Conservation (phyloP, 2,797 vertebrate genomes). For the Mormyrus proboscirostris region DNA sequence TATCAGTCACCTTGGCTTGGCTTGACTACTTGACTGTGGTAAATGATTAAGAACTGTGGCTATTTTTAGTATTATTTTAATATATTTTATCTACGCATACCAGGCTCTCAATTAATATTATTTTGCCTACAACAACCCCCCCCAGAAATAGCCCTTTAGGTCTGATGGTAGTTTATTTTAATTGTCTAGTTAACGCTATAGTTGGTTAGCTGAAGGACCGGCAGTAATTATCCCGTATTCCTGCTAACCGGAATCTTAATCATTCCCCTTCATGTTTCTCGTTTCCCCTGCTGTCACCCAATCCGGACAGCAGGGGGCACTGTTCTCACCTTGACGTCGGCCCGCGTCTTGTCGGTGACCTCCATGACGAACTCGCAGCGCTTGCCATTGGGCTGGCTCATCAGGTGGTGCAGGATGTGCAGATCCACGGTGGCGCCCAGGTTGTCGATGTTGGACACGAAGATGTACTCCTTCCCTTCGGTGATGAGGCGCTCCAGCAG, state of each 20-base stretch:
- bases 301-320: neutral
- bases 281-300: neutral
- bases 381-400: slow-evolving; percentile 80
- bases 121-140: neutral
- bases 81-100: neutral
- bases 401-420: slow-evolving; percentile 86
- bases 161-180: neutral
- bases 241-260: neutral
- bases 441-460: slow-evolving; percentile 97
- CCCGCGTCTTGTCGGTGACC: slow-evolving; percentile 94
- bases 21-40: neutral
- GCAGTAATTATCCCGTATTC: neutral
- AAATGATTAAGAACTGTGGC: neutral
- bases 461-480: slow-evolving; percentile 92
- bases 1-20: neutral
- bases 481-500: slow-evolving; percentile 78
- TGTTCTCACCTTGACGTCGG: slow-evolving; percentile 83
- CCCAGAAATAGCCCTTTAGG: neutral
- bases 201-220: neutral
- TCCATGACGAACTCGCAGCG: slow-evolving; percentile 97
- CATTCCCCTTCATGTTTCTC: neutral
- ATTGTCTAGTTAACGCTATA: neutral
- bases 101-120: neutral
- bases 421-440: slow-evolving; percentile 95
- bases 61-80: neutral